Percentiles rank a stretch among this genome's conserved stretches.
Conservation (phyloP, 2,888 invertebrate genomes). For the Tromatobia lineatoria region DNA sequence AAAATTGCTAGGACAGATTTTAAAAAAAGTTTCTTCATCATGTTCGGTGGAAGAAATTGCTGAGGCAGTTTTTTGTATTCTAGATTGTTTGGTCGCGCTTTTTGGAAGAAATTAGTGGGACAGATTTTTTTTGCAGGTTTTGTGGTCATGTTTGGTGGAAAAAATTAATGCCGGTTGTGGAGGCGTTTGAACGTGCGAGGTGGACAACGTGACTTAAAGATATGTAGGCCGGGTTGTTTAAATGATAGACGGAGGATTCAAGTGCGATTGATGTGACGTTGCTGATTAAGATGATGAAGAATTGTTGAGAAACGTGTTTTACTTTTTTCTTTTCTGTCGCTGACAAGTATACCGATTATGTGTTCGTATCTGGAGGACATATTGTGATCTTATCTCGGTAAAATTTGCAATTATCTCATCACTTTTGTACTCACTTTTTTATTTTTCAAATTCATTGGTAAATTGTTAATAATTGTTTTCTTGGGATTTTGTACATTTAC, state of each 20-base stretch:
- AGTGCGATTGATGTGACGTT: slow-evolving; percentile 32
- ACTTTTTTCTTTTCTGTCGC: neutral
- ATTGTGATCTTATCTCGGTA: too few relatives aligned
- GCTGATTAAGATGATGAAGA: neutral
- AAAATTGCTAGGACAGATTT: too few relatives aligned
- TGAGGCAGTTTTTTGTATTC: neutral
- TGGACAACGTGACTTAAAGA: slow-evolving; percentile 58
- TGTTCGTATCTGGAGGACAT: too few relatives aligned
- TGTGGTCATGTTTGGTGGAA: too few relatives aligned
- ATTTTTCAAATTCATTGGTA: too few relatives aligned
- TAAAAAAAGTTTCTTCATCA: too few relatives aligned
- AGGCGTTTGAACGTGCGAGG: slow-evolving; percentile 38
- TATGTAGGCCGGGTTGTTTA: slow-evolving; percentile 63
- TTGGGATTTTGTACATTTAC: too few relatives aligned
- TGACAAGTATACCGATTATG: neutral
- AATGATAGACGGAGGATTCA: slow-evolving; percentile 58
- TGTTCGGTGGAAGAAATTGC: too few relatives aligned
- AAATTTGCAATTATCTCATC: too few relatives aligned
- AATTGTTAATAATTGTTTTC: too few relatives aligned
- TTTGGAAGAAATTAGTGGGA: neutral
- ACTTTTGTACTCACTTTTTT: too few relatives aligned
- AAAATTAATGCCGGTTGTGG: neutral
- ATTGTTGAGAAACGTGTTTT: neutral
- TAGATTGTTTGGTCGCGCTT: neutral
- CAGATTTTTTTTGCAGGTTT: neutral